Conservation (phyloP, 1,140 invertebrate species). For the Gonioctena quinquepunctata region DNA sequence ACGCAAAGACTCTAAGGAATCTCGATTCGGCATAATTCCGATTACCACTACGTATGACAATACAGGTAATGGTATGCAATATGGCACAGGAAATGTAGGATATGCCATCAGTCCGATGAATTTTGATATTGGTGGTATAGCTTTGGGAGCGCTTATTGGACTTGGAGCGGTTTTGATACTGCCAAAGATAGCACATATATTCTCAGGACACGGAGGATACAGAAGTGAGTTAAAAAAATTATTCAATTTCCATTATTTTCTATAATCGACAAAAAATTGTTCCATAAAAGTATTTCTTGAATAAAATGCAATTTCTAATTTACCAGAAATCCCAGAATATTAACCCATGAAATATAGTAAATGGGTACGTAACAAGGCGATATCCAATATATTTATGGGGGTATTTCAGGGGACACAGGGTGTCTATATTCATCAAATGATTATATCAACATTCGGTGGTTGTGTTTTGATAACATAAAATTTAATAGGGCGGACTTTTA, state of each 20-base stretch:
- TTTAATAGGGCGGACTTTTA: too few species aligned
- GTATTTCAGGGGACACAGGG: not conserved
- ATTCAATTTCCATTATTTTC: too few species aligned
- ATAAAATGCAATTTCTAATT: too few species aligned
- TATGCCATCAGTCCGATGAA: constrained; percentile 66
- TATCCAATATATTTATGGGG: not conserved
- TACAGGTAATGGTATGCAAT: constrained; percentile 47
- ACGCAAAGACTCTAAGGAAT: constrained; percentile 33
- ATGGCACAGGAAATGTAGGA: constrained; percentile 55
- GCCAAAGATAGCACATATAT: constrained; percentile 74
- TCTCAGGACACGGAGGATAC: constrained; percentile 61
- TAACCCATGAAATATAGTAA: too few species aligned
- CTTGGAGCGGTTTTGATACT: constrained; percentile 77
- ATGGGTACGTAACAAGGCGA: not conserved
- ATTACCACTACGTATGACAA: not conserved
- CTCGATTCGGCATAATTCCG: constrained; percentile 31
- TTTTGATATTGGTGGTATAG: constrained; percentile 78
- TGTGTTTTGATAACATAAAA: too few species aligned
- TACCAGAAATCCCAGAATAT: too few species aligned
- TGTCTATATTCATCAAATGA: too few species aligned
- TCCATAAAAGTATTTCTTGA: too few species aligned
- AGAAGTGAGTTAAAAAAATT: constrained; percentile 75
- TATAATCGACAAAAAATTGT: too few species aligned
- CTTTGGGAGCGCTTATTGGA: constrained; percentile 76
- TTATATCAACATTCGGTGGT: too few species aligned